These are phyloP conservation scores for Amblyjoppa proteus DNA, from an alignment of 2,888 invertebrate genomes.

Conservation along the genomic window DNA sequence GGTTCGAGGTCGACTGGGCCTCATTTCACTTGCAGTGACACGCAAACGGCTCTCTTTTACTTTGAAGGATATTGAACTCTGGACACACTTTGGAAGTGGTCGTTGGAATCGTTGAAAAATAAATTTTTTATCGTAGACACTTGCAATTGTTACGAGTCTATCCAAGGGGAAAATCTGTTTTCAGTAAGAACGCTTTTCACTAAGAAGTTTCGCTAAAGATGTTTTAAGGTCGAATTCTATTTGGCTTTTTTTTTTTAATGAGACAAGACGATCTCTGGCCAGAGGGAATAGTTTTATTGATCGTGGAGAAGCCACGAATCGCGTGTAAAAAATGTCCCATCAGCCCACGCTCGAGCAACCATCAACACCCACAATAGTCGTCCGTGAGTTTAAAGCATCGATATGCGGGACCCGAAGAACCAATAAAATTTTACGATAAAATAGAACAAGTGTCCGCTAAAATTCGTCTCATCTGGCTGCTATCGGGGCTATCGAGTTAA, in stretches of 20 bases:
- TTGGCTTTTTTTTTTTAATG: too few species aligned
- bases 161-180: too few species aligned
- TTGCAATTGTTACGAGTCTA: neutral
- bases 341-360: slow-evolving; percentile 52
- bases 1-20: slow-evolving; percentile 52
- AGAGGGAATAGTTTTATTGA: slow-evolving; percentile 31
- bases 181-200: too few species aligned
- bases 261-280: neutral
- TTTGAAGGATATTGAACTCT: slow-evolving; percentile 56
- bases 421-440: slow-evolving; percentile 38
- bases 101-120: neutral
- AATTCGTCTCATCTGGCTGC: neutral
- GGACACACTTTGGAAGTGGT: neutral
- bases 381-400: slow-evolving; percentile 26
- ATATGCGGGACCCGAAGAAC: slow-evolving; percentile 23
- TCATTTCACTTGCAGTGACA: slow-evolving; percentile 42
- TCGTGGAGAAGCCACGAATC: slow-evolving; percentile 30
- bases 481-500: slow-evolving; percentile 7
- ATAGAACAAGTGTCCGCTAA: slow-evolving; percentile 3
- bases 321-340: slow-evolving; percentile 39
- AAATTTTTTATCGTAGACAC: neutral
- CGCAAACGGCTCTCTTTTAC: slow-evolving; percentile 36
- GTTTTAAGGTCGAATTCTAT: too few species aligned
- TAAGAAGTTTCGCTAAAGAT: too few species aligned
- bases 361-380: slow-evolving; percentile 61